Percentiles rank a stretch among this genome's conserved stretches.
These are phyloP conservation scores for Willowsia nigromaculata DNA, from an alignment of 2,888 invertebrate genomes.

Conservation along the genomic window DNA sequence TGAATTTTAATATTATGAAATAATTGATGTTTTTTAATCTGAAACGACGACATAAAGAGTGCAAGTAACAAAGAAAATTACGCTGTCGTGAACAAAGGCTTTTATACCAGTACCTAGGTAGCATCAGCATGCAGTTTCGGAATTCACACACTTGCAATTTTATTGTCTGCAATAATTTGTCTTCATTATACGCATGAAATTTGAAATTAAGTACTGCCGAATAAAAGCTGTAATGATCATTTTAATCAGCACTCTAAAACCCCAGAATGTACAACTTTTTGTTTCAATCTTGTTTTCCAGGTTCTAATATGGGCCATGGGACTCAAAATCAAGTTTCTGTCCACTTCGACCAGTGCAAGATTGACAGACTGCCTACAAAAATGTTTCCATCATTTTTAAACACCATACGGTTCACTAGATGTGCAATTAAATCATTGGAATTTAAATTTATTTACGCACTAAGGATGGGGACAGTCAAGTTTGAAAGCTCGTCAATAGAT, in stretches of 20 bases:
- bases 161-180: neutral
- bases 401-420: constrained; percentile 79
- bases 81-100: constrained; percentile 1
- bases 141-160: constrained; percentile 20
- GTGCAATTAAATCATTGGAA: constrained; percentile 83
- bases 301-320: constrained; percentile 37
- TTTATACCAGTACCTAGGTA: neutral
- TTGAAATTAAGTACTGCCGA: neutral
- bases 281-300: neutral
- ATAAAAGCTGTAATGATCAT: too few relatives aligned
- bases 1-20: constrained; percentile 40
- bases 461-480: constrained; percentile 84
- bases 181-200: neutral
- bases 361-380: constrained; percentile 73
- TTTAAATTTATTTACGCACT: constrained; percentile 86
- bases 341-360: constrained; percentile 68
- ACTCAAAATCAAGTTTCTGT: constrained; percentile 58
- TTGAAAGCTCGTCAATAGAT: constrained; percentile 80
- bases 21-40: constrained; percentile 25
- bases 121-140: neutral
- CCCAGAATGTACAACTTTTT: neutral
- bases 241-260: neutral
- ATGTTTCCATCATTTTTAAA: constrained; percentile 76
- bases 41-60: neutral
- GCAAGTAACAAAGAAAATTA: neutral